Evolutionary conservation across 1,140 invertebrate genomes (phyloP).

Genomic region (Zaprionus tsacasi): DNA sequence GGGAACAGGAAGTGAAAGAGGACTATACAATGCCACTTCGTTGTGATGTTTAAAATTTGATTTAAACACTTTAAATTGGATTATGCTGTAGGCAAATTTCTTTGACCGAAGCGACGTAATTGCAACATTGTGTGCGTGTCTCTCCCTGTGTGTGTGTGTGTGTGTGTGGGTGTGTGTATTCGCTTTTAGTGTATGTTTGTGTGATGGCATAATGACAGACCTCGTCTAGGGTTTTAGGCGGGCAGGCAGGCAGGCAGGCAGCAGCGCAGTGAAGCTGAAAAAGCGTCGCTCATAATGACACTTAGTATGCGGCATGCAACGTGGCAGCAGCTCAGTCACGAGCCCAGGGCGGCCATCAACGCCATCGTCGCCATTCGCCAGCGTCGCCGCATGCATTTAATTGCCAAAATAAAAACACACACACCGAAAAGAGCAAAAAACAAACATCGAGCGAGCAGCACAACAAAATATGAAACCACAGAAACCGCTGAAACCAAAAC

Average conservation of each 20-base stretch:
- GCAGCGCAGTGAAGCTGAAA: not conserved
- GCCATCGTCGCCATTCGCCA: slow-evolving; percentile 71
- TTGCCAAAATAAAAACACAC: slow-evolving; percentile 82
- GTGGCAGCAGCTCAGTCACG: slow-evolving; percentile 77
- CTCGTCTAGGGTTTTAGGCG: slow-evolving; percentile 51
- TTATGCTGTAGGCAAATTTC: slow-evolving; percentile 81
- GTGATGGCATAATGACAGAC: slow-evolving; percentile 67
- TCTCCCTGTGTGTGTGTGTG: not conserved
- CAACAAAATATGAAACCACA: slow-evolving; percentile 11
- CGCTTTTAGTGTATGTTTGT: slow-evolving; percentile 6
- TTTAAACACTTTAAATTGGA: slow-evolving; percentile 84
- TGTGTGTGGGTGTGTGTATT: slow-evolving; percentile 20
- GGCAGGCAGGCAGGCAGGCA: not conserved
- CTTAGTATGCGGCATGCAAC: slow-evolving; percentile 82
- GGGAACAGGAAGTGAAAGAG: slow-evolving; percentile 18
- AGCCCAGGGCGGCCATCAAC: slow-evolving; percentile 66
- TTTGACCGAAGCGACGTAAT: slow-evolving; percentile 71
- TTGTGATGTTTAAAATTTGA: slow-evolving; percentile 81
- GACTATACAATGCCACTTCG: slow-evolving; percentile 63
- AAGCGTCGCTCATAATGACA: slow-evolving; percentile 75
- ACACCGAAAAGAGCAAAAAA: slow-evolving; percentile 7
- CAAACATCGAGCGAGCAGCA: slow-evolving; percentile 6
- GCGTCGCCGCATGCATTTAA: slow-evolving; percentile 78
- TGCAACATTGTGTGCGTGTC: slow-evolving; percentile 70
- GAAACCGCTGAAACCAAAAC: slow-evolving; percentile 21